Evolutionary conservation across 1,140 invertebrate genomes (phyloP).

Genomic region (Drosophila aff.): DNA sequence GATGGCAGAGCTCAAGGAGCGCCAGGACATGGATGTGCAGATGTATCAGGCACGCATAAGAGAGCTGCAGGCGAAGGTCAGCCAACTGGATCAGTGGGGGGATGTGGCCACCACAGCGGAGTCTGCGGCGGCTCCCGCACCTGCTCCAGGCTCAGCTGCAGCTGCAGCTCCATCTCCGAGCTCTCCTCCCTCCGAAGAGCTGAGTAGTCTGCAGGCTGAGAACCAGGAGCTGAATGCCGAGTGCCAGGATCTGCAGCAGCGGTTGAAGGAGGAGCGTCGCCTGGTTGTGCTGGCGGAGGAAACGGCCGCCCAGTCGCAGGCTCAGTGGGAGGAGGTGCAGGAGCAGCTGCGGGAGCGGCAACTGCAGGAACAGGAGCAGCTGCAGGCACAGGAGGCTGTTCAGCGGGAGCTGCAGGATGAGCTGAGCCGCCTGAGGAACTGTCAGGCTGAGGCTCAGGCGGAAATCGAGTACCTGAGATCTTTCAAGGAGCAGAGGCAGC

Average conservation of each 20-base stretch:
- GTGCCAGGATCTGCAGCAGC: constrained; percentile 90
- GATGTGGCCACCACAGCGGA: constrained; percentile 20
- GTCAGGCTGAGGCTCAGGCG: constrained; percentile 79
- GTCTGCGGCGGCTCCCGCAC: neutral
- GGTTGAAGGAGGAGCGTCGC: constrained; percentile 87
- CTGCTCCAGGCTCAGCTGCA: constrained; percentile 13
- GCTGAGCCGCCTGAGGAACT: constrained; percentile 85
- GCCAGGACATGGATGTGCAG: constrained; percentile 90
- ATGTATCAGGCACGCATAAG: constrained; percentile 90
- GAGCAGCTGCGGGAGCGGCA: constrained; percentile 43
- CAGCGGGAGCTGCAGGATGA: constrained; percentile 37
- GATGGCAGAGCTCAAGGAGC: constrained; percentile 92
- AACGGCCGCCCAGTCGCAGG: constrained; percentile 30
- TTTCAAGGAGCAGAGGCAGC: neutral
- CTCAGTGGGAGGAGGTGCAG: constrained; percentile 69
- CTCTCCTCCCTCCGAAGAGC: constrained; percentile 10
- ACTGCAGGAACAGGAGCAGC: constrained; percentile 12
- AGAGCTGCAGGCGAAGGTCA: constrained; percentile 88
- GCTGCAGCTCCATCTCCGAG: neutral
- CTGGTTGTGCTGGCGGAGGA: constrained; percentile 47
- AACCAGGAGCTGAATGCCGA: constrained; percentile 88
- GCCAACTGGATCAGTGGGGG: constrained; percentile 88
- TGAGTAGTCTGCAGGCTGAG: constrained; percentile 63
- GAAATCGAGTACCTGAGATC: constrained; percentile 6
- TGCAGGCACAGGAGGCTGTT: constrained; percentile 17